Percentiles rank a stretch among this genome's conserved stretches.
These are phyloP conservation scores for Aptenodytes patagonicus DNA, from an alignment of 2,113 vertebrate species.

Conservation along the genomic window DNA sequence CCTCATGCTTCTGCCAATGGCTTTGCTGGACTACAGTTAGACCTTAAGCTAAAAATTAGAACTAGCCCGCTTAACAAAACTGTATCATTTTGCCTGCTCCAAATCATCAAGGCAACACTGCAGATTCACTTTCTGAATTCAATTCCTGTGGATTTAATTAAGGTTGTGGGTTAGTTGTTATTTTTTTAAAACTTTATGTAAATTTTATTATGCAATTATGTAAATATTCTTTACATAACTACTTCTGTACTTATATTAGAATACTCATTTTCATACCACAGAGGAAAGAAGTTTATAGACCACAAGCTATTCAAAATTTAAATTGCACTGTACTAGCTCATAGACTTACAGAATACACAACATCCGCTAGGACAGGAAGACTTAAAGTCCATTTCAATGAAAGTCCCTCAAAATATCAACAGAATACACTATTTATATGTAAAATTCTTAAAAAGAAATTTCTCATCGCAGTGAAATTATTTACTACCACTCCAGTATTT, in stretches of 20 bases:
- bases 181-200: background rate
- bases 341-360: background rate
- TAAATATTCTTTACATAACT: background rate
- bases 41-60: background rate
- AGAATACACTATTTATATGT: background rate
- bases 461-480: constrained; percentile 74
- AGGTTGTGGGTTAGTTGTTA: background rate
- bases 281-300: background rate
- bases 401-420: background rate
- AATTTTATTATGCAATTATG: background rate
- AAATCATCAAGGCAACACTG: background rate
- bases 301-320: background rate
- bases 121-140: background rate
- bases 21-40: background rate
- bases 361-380: background rate
- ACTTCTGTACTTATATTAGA: background rate
- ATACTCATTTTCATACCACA: background rate
- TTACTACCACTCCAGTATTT: constrained; percentile 75
- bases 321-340: background rate
- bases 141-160: background rate
- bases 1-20: too few species aligned
- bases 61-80: background rate
- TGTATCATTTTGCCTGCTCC: background rate
- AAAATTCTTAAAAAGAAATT: constrained; percentile 78
- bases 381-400: background rate